phyloP scores from a whole-genome alignment of 2,888 invertebrate genomes.

The Pandemis heparana region DNA sequence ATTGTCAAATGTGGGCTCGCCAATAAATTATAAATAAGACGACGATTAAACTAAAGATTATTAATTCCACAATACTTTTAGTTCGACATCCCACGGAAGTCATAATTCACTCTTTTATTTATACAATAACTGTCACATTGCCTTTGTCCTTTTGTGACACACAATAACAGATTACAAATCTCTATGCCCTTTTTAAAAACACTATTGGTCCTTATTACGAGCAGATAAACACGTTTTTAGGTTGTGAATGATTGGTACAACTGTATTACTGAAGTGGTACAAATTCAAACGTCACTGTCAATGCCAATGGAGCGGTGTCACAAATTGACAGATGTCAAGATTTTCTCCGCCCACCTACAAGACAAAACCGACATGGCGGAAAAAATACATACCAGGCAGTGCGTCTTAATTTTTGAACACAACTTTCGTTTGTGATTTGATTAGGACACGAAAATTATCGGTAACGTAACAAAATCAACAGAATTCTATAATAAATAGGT shows the following conservation, averaged over 20 bases:
- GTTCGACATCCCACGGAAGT: constrained; percentile 38
- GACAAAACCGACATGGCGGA: constrained; percentile 11
- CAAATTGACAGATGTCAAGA: constrained; percentile 40
- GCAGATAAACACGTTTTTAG: constrained; percentile 10
- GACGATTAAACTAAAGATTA: constrained; percentile 29
- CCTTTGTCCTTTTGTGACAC: constrained; percentile 39
- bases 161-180: constrained; percentile 18
- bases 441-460: neutral
- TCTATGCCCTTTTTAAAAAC: neutral
- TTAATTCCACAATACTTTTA: constrained; percentile 31
- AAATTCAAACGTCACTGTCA: constrained; percentile 14
- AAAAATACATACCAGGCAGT: neutral
- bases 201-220: constrained; percentile 2
- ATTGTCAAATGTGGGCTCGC: constrained; percentile 5
- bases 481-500: neutral
- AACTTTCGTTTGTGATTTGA: neutral
- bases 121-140: constrained; percentile 35
- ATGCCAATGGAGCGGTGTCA: constrained; percentile 32
- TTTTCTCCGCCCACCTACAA: constrained; percentile 32
- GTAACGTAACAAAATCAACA: neutral
- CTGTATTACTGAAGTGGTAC: constrained; percentile 10
- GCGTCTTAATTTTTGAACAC: neutral
- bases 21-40: constrained; percentile 28
- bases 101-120: constrained; percentile 37
- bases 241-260: neutral